Percentiles rank a stretch among this genome's conserved stretches.
Evolutionary conservation across 2,113 vertebrate genomes (phyloP).

Genomic region (Melanerpes formicivorus): DNA sequence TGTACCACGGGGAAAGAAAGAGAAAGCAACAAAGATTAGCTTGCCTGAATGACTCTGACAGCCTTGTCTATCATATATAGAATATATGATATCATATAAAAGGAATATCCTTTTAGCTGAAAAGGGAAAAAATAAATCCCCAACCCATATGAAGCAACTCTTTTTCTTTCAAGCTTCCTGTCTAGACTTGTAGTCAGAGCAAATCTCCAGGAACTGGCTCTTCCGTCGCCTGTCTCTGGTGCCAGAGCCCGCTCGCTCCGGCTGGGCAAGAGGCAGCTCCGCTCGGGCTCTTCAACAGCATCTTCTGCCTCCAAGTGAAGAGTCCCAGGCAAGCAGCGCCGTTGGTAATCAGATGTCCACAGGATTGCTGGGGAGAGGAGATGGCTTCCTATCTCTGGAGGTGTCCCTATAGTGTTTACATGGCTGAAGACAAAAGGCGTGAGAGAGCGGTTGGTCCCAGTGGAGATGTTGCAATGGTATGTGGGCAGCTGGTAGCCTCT

Average conservation of each 20-base stretch:
- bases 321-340: background rate
- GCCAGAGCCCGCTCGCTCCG: background rate
- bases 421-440: background rate
- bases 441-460: background rate
- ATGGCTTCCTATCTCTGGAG: slow-evolving; percentile 19
- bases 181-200: slow-evolving; percentile 59
- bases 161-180: slow-evolving; percentile 63
- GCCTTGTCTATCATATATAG: background rate
- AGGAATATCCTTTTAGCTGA: slow-evolving; percentile 29
- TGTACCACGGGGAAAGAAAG: background rate
- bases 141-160: background rate
- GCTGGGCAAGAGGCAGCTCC: background rate
- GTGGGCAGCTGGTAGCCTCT: background rate
- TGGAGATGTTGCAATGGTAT: background rate
- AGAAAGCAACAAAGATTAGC: background rate
- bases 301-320: background rate
- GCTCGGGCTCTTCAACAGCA: background rate
- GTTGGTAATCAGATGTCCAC: background rate
- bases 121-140: background rate
- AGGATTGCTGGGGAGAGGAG: background rate
- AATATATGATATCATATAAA: slow-evolving; percentile 2
- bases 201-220: background rate
- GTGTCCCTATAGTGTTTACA: background rate
- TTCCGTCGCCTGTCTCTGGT: background rate
- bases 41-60: background rate